A percentile compares a stretch with the other conserved stretches of the same genome.
These are phyloP conservation scores for Seira ritae DNA, from an alignment of 2,888 invertebrate genomes.

Conservation along the genomic window DNA sequence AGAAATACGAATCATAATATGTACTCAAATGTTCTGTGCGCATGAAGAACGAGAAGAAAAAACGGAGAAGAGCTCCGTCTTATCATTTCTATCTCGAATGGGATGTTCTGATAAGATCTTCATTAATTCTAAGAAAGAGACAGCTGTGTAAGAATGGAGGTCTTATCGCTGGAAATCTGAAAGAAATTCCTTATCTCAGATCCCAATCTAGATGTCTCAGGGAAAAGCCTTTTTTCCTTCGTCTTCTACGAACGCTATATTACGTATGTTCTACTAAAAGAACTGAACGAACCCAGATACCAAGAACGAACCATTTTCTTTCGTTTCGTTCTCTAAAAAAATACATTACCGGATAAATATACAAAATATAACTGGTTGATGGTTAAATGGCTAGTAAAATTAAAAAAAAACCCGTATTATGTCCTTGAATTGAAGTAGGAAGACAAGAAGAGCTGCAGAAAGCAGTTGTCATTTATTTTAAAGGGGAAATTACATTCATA, in stretches of 20 bases:
- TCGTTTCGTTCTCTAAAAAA: too few species aligned
- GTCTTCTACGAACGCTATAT: not conserved
- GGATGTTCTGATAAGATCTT: conserved; percentile 73
- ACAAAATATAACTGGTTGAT: too few species aligned
- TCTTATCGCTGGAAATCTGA: conserved; percentile 71
- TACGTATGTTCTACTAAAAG: not conserved
- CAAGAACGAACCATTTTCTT: too few species aligned
- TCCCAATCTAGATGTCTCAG: conserved; percentile 73
- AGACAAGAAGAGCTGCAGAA: too few species aligned
- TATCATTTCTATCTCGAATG: conserved; percentile 73
- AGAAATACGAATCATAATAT: conserved; percentile 1
- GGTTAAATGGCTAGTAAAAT: too few species aligned
- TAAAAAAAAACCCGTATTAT: too few species aligned
- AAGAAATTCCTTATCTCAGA: conserved; percentile 70
- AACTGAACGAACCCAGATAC: too few species aligned
- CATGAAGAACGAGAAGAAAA: conserved; percentile 18
- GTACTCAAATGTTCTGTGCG: too few species aligned
- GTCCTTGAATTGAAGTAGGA: too few species aligned
- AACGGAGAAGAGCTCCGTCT: conserved; percentile 68
- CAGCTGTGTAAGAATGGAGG: conserved; percentile 73
- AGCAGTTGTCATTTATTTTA: too few species aligned
- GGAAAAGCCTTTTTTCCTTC: conserved; percentile 44
- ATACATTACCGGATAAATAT: too few species aligned
- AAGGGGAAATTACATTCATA: too few species aligned
- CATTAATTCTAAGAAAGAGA: conserved; percentile 74